phyloP scores from a whole-genome alignment of 1,140 invertebrate species.

The Bombus consobrinus region DNA sequence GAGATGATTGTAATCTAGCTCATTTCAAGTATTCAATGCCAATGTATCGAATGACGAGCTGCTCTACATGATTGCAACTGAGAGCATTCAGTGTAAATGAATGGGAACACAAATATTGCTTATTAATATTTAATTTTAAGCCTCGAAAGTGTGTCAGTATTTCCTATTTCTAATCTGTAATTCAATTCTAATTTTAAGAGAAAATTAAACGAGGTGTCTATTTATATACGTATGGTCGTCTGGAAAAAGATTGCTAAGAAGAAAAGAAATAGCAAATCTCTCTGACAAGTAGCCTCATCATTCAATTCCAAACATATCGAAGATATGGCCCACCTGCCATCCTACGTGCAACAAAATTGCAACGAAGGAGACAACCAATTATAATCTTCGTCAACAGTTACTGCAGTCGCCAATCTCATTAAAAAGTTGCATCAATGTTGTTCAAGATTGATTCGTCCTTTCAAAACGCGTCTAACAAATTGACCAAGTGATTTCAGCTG shows the following conservation, averaged over 20 bases:
- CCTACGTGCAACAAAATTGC: neutral
- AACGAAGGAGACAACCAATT: neutral
- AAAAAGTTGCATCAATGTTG: neutral
- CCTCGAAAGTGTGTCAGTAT: neutral
- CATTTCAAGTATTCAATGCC: neutral
- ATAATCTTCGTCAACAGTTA: neutral
- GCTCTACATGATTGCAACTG: neutral
- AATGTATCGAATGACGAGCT: neutral
- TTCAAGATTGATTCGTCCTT: neutral
- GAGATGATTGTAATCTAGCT: neutral
- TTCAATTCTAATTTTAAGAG: neutral
- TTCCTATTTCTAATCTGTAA: neutral
- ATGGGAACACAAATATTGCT: neutral
- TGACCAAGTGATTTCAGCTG: neutral
- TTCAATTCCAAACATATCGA: neutral
- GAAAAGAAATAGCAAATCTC: neutral
- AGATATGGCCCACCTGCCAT: neutral
- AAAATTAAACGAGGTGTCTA: neutral
- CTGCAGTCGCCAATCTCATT: neutral
- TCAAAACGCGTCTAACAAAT: neutral
- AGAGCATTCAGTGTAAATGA: neutral
- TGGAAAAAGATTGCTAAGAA: neutral
- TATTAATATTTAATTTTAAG: neutral
- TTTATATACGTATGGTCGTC: too few species aligned
- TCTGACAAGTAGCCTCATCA: neutral